Evolutionary conservation across 2,888 invertebrate genomes (phyloP).

Genomic region (Yponomeuta cagnagella): DNA sequence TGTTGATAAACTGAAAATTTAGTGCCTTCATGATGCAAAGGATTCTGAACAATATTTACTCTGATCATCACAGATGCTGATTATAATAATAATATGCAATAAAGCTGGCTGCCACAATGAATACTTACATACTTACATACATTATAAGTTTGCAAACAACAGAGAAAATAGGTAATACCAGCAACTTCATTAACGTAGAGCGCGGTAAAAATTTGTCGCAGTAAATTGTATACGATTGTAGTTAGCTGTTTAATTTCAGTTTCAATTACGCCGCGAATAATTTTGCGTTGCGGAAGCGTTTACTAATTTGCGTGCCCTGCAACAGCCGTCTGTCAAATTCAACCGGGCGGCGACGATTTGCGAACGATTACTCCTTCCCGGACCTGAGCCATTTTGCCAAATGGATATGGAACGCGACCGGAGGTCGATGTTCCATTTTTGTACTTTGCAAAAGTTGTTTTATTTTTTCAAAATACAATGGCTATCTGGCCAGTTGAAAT

Average conservation of each 20-base stretch:
- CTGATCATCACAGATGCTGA: no score
- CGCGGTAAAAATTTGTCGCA: background rate
- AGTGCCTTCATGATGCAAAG: no score
- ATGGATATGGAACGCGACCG: conserved; percentile 34
- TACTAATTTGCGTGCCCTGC: conserved; percentile 46
- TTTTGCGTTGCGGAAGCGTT: conserved; percentile 49
- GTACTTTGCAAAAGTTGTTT: background rate
- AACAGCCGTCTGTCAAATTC: conserved; percentile 43
- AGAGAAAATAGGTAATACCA: background rate
- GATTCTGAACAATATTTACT: no score
- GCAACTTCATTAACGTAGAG: background rate
- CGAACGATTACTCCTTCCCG: conserved; percentile 50
- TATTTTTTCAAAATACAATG: background rate
- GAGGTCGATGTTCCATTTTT: conserved; percentile 8
- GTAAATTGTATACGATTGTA: background rate
- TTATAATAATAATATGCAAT: no score
- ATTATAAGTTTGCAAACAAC: background rate
- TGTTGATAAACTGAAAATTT: no score
- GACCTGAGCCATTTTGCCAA: conserved; percentile 35
- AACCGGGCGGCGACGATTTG: conserved; percentile 20
- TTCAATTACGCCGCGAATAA: background rate
- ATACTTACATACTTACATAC: background rate
- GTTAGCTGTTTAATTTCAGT: background rate
- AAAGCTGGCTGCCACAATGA: background rate
- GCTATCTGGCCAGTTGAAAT: conserved; percentile 11